A percentile compares a stretch with the other conserved stretches of the same genome.
phyloP scores from a whole-genome alignment of 2,888 invertebrate genomes.

The Nebria salina region DNA sequence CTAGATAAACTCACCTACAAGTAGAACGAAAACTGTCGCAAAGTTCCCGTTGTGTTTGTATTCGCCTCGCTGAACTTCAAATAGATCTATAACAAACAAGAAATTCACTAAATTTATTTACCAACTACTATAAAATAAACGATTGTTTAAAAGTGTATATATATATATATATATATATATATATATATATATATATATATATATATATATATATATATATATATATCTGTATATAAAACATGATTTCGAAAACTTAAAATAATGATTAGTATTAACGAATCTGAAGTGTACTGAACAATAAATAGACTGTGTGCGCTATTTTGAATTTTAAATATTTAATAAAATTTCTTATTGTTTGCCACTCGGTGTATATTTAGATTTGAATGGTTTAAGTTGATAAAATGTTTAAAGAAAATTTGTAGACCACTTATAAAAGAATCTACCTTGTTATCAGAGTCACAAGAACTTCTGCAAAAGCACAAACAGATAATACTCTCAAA shows the following conservation, averaged over 20 bases:
- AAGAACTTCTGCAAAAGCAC: background rate
- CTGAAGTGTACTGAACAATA: no score
- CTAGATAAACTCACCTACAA: constrained; percentile 33
- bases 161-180: no score
- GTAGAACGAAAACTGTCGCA: constrained; percentile 42
- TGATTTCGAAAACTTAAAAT: no score
- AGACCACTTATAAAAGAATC: background rate
- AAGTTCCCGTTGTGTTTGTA: constrained; percentile 31
- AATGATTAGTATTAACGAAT: no score
- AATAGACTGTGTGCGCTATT: no score
- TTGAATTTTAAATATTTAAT: no score
- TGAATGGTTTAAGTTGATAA: no score
- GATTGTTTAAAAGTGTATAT: background rate
- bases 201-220: no score
- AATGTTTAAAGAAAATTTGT: background rate
- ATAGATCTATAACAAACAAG: constrained; percentile 33
- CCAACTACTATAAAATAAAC: background rate
- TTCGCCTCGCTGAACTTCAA: constrained; percentile 17
- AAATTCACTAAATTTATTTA: constrained; percentile 2
- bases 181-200: no score
- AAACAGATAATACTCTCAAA: background rate
- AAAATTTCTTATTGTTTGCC: no score
- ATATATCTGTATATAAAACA: no score
- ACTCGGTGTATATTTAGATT: no score
- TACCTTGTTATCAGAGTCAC: background rate